Evolutionary conservation across 2,888 invertebrate species (phyloP).

Genomic region (Homarus gammarus): DNA sequence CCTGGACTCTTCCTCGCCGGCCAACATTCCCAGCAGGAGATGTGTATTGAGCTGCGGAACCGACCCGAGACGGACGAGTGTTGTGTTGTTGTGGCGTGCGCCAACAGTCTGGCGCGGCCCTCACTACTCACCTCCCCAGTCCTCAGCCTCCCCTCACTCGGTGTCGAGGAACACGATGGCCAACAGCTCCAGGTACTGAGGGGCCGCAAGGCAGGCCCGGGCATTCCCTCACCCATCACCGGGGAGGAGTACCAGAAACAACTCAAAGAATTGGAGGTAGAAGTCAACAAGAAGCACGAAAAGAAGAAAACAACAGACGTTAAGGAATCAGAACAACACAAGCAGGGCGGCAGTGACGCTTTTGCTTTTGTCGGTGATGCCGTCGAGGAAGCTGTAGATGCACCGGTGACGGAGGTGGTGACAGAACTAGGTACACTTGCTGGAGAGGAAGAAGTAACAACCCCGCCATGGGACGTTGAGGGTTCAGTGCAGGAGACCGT

Average conservation of each 20-base stretch:
- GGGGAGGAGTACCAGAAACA: constrained; percentile 55
- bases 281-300: constrained; percentile 30
- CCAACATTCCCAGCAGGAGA: constrained; percentile 60
- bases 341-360: background rate
- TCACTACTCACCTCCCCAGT: constrained; percentile 26
- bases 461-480: background rate
- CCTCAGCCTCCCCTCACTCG: background rate
- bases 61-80: constrained; percentile 67
- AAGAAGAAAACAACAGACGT: constrained; percentile 26
- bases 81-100: constrained; percentile 67
- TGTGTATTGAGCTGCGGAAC: constrained; percentile 67
- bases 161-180: background rate
- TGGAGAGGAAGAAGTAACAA: background rate
- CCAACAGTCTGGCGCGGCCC: constrained; percentile 49
- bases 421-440: background rate
- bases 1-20: constrained; percentile 61
- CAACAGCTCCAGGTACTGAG: background rate
- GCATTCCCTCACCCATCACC: constrained; percentile 22
- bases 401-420: background rate
- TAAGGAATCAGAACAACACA: background rate
- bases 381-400: background rate
- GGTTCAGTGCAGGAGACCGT: background rate
- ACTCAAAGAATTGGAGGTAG: constrained; percentile 54
- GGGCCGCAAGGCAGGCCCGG: constrained; percentile 27
- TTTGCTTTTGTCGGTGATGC: background rate